Evolutionary conservation across 2,797 vertebrate species (phyloP), one percentile per base, ranked within the genome.

Genomic region (Synaphobranchus kaupii): DNA sequence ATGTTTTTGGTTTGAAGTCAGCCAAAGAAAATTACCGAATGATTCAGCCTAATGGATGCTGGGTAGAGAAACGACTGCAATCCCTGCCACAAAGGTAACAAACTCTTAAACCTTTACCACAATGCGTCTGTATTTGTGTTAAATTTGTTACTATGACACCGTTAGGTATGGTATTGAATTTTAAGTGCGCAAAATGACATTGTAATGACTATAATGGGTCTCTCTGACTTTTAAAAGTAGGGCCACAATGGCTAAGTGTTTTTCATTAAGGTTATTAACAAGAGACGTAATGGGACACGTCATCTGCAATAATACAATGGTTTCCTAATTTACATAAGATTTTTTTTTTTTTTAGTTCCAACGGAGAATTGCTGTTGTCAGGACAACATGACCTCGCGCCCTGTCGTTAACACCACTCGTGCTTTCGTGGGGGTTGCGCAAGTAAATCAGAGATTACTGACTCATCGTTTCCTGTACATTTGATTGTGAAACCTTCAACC

Each of bases 141-240:
- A 50, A 87, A 58, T 86, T 83, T 63, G 58, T 50, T 31, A 83
- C n/a, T 68, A 68, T 60, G 22, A 47, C 58, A 71, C n/a, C 31
- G 47, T 73, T 87, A 44, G 60, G 73, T 52, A 68, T 87, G 82
- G 50, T 22, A 71, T 56, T 82, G 47, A 83, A 82, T 68, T 52
- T 44, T 83, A 68, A 82, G 44, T 83, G 78, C 22, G 66, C 39
- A 31, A 50, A 68, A 84, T n/a, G 31, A 83, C 82, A 39, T 52
- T 4, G 48, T 54, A 83, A 50, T 60, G 47, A 87, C 25, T n/a
- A 17, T 50, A 83, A 84, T 50, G 12, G 17, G 58, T 48, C 0
- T 44, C 12, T 44, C 22, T 81, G 7, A 34, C 15, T 31, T 81
- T 13, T 25, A 50, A 50, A 56, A 83, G 15, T 52, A 52, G 60